Conservation (phyloP, 1,140 invertebrate species). For the Himalopsyche phryganea region DNA sequence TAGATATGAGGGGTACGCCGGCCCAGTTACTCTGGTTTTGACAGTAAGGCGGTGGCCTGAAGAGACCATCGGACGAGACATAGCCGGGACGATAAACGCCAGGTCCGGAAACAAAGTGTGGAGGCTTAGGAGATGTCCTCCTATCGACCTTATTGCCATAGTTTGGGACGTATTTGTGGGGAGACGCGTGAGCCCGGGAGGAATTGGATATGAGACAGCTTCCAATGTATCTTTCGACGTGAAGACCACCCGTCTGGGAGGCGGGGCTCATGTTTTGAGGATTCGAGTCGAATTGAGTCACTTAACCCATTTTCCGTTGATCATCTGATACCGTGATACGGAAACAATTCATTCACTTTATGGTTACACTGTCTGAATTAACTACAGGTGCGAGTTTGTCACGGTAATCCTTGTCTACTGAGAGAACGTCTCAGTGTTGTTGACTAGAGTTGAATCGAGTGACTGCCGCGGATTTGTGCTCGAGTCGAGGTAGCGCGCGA, state of each 20-base stretch:
- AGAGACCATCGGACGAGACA: constrained; percentile 40
- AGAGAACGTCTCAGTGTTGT: neutral
- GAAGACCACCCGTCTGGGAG: constrained; percentile 53
- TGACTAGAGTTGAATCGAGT: neutral
- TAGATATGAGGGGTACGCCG: constrained; percentile 68
- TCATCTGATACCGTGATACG: constrained; percentile 16
- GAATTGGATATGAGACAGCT: constrained; percentile 58
- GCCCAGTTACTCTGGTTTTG: constrained; percentile 57
- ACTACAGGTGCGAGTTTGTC: neutral
- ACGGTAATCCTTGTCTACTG: neutral
- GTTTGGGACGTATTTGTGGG: constrained; percentile 38
- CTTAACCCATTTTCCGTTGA: constrained; percentile 44
- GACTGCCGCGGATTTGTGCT: neutral
- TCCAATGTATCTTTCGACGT: constrained; percentile 65
- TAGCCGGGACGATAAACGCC: constrained; percentile 43
- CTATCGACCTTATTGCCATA: constrained; percentile 46
- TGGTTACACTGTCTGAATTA: no score
- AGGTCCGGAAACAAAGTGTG: constrained; percentile 47
- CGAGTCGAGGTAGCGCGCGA: constrained; percentile 4
- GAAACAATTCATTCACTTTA: constrained; percentile 27
- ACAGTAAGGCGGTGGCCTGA: constrained; percentile 47
- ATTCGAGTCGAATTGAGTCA: constrained; percentile 38
- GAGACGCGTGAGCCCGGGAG: constrained; percentile 10
- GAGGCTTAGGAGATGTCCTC: constrained; percentile 38
- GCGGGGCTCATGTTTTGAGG: constrained; percentile 56